A percentile compares a stretch with the other conserved stretches of the same genome.
These are phyloP conservation scores for Paraplagusia blochii DNA, from an alignment of 2,113 vertebrate genomes.

Conservation along the genomic window DNA sequence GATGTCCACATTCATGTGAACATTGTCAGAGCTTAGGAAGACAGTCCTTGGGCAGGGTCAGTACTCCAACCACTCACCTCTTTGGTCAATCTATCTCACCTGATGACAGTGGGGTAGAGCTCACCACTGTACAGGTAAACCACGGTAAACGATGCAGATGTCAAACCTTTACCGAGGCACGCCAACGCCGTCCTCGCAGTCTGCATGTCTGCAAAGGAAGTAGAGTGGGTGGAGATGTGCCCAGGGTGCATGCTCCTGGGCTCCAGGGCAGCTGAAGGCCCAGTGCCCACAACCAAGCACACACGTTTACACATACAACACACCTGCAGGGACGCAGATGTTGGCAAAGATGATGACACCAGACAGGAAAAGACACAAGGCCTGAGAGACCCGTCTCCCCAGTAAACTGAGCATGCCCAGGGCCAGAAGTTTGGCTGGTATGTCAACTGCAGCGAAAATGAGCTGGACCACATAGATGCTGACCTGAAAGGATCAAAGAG, in stretches of 20 bases:
- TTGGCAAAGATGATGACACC: conserved; percentile 80
- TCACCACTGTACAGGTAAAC: conserved; percentile 73
- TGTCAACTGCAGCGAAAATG: conserved; percentile 86
- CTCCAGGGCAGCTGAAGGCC: not conserved
- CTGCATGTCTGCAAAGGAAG: conserved; percentile 70
- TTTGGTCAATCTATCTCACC: conserved; percentile 67
- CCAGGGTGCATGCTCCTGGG: no score
- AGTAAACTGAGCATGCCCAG: conserved; percentile 78
- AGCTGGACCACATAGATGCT: conserved; percentile 90
- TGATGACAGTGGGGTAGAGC: conserved; percentile 79
- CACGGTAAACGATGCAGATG: conserved; percentile 71
- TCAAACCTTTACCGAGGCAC: conserved; percentile 79
- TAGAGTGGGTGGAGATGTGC: not conserved
- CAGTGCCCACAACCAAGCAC: not conserved
- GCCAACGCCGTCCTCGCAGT: conserved; percentile 67
- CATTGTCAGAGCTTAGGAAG: no score
- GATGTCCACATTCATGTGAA: no score
- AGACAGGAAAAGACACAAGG: conserved; percentile 67
- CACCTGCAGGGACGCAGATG: conserved; percentile 83
- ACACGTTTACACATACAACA: not conserved
- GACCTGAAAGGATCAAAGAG: conserved; percentile 58
- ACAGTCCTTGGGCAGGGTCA: no score
- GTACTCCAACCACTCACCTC: no score
- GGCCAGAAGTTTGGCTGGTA: conserved; percentile 84
- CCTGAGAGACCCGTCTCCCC: conserved; percentile 80